Base-by-base conservation (phyloP, 2,113 vertebrate genomes). In the Catharus bicknelli region DNA sequence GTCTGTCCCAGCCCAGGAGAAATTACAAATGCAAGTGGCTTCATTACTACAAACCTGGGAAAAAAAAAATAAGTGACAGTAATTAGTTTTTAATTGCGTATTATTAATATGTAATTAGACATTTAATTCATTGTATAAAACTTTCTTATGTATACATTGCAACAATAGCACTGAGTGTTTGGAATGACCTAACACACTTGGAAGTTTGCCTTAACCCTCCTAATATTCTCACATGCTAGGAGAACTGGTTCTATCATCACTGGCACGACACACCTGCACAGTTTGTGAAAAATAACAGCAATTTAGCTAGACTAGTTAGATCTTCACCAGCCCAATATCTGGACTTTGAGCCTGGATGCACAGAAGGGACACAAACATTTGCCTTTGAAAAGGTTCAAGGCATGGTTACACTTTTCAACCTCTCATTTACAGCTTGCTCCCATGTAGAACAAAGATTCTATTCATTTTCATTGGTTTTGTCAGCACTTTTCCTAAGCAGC, bases 1-100 rank as follows among this genome's bases (percentile, higher is more conserved):
- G 97, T 99, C 99, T 63, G 99, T 99, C 45, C 99, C 99, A 20
- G 99, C 99, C 99, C 99, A 99, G 70, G 98, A 99, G 81, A 96
- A 96, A 94, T 99, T 98, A 95, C 99, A 99, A 93, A 99, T 99
- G 96, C 99, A 99, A n/a, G 99, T 98, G 63, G 98, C 99, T 98
- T 99, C 99, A 64, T 99, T 99, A 97, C 99, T 99, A 96, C 99
- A 99, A 81, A 99, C 98, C 99, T 99, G 77, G 70, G 77, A 67
- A 73, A 83, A 78, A 36, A 38, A 87, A 79, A 92, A 76, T 22
- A 88, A 78, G 57, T 62, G 36, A 61, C 66, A 83, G 40, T 45
- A 63, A 19, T 26, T 90, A 42, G 1, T 43, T 94, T 89, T 55
- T 40, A 48, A 68, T 15, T 45, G 47, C 12, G 30, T 50, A 79